Percentiles rank a stretch among this genome's conserved stretches.
Conservation (phyloP, 1,140 invertebrate genomes). For the Parasteatoda tepidariorum region DNA sequence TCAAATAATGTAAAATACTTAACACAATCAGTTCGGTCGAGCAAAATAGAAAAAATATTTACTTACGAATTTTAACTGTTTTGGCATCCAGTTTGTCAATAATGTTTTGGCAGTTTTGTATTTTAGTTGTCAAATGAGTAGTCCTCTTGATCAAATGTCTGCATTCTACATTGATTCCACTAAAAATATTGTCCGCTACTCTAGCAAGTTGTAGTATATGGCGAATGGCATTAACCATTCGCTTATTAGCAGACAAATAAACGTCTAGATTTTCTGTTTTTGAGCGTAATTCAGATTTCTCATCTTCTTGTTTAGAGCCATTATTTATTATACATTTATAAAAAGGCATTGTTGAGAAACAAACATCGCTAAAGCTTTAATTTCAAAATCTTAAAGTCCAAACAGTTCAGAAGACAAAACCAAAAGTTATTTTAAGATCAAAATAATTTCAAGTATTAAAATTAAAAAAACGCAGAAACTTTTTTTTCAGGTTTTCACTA, state of each 20-base stretch:
- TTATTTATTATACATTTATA: slow-evolving; percentile 30
- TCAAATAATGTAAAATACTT: too few species aligned
- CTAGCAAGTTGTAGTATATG: slow-evolving; percentile 20
- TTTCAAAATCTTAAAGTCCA: not conserved
- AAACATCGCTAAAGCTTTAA: not conserved
- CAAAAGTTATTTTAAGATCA: not conserved
- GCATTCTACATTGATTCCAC: slow-evolving; percentile 25
- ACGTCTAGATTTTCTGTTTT: not conserved
- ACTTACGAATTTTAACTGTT: slow-evolving; percentile 58
- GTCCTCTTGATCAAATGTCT: slow-evolving; percentile 28
- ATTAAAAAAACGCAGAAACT: not conserved
- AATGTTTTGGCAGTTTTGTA: slow-evolving; percentile 18
- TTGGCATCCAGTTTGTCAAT: slow-evolving; percentile 46
- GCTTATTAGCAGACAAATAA: slow-evolving; percentile 15
- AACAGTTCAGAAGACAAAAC: not conserved
- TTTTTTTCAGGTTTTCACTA: not conserved
- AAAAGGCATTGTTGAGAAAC: slow-evolving; percentile 11
- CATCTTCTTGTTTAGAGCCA: not conserved
- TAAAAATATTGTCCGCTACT: slow-evolving; percentile 39
- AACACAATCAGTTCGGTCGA: too few species aligned
- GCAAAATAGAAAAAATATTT: not conserved
- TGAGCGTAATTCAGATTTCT: not conserved
- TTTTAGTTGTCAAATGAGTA: slow-evolving; percentile 26
- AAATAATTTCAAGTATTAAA: not conserved
- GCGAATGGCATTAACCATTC: slow-evolving; percentile 19